These are phyloP conservation scores for Ethmia dodecea DNA, from an alignment of 2,888 invertebrate genomes.

Conservation along the genomic window DNA sequence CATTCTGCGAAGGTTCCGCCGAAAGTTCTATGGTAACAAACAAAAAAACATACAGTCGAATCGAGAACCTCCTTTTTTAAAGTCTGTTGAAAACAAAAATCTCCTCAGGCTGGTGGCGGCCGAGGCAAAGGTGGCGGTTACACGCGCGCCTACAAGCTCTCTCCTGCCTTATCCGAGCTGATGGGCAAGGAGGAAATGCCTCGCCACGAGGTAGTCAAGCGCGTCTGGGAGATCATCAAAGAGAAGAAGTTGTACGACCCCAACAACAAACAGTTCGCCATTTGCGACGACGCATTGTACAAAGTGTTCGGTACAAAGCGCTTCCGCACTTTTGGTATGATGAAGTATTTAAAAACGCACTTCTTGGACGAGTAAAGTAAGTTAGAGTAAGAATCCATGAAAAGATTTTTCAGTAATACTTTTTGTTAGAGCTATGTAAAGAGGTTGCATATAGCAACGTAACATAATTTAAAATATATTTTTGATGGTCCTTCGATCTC, in stretches of 20 bases:
- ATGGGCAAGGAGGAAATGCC: constrained; percentile 91
- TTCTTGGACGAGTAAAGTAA: constrained; percentile 78
- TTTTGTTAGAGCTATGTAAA: too few species aligned
- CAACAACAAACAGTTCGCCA: constrained; percentile 95
- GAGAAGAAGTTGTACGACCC: constrained; percentile 94
- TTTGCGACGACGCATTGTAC: constrained; percentile 93
- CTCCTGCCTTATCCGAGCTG: constrained; percentile 89
- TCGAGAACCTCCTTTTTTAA: too few species aligned
- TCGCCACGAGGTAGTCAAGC: constrained; percentile 92
- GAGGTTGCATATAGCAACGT: too few species aligned
- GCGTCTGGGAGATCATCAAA: constrained; percentile 93
- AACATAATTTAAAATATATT: too few species aligned
- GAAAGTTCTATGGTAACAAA: too few species aligned
- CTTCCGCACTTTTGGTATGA: constrained; percentile 97
- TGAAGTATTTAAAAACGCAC: constrained; percentile 96
- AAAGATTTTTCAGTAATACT: too few species aligned
- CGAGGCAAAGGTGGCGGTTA: constrained; percentile 84
- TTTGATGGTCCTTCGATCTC: too few species aligned
- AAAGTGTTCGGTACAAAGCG: constrained; percentile 90
- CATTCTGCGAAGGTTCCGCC: too few species aligned
- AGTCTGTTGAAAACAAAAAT: background rate
- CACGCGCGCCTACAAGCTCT: constrained; percentile 89
- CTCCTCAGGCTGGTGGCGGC: constrained; percentile 17
- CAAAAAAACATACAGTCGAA: too few species aligned
- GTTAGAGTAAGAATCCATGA: background rate